Evolutionary conservation across 2,888 invertebrate genomes (phyloP), one percentile per base, ranked within the genome.

Genomic region (Asteroscopus sphinx): DNA sequence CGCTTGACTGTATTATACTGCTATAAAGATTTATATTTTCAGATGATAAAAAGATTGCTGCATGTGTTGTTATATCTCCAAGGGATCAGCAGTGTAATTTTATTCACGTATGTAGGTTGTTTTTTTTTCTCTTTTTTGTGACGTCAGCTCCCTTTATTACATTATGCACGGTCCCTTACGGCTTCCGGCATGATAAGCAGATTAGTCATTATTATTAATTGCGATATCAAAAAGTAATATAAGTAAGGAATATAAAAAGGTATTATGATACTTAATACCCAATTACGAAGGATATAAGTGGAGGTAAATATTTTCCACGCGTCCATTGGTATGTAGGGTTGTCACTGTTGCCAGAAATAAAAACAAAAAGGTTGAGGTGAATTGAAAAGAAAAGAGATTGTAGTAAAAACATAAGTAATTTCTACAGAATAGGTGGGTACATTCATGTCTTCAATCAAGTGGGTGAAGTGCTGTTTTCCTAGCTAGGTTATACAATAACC

Each of bases 201-300:
- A 39, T 53, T 63, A 47, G 37, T 30, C 64, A 53, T 65, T 63
- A 65, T 69, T 65, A 65, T 63, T 65, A 65, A 64, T 68, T 46
- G 37, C 28, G 5, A 41, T 30, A 15, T 30, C 30, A 30, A 68
- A 68, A 68, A 42, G 28, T 36, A 68, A 51, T 32, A 28, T 40
- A 53, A 25, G 21, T 16, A 32, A 13, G 28, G 44, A 26, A 46
- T 51, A 41, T 67, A 33, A 33, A n/a, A 13, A 45, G 21, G 28
- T 15, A 48, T 53, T 45, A 47, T 46, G 26, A 47, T 37, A 8
- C 2, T 33, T 39, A 60, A 69, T 69, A 44, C 25, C 35, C 13
- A 21, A 69, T 48, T 49, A 49, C 17, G 36, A 21, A 9, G n/a
- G 15, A 16, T 8, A 11, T 8, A 39, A 36, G 36, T 33, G 33